Evolutionary conservation across 2,797 vertebrate genomes (phyloP), one percentile per base, ranked within the genome.

Genomic region (Tenualosa ilisha): DNA sequence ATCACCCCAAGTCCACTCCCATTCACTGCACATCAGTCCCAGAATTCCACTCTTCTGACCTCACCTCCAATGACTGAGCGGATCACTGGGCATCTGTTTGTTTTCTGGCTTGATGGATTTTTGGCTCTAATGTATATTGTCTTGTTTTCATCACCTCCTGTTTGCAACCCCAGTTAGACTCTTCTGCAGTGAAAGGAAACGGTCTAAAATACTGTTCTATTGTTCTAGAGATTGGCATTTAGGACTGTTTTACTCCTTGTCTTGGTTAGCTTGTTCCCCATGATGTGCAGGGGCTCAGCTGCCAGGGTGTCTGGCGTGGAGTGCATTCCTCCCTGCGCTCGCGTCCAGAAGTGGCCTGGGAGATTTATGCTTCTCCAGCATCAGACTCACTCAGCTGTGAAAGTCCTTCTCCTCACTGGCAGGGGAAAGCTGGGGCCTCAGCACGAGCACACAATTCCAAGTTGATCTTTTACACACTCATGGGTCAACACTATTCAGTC

Each of bases 401-500:
- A 72, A 31, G 65, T 56, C 37, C 22, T 54, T n/a, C 75, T 51
- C 7, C 20, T 56, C 53, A 17, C 46, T 50, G 31, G 43, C 17
- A 49, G 31, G 82, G 17, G 31, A 4, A 51, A 43, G 31, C 88
- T 85, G 84, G 90, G 17, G 87, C 11, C 40, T 68, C 63, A 12
- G 24, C 63, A 31, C n/a, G 2, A 1, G 9, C 59, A 68, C 8
- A 26, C 31, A 4, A 4, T 40, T 26, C 65, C 3, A 31, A 17
- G 65, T 26, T 72, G 37, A 72, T 40, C 24, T 72, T 72, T 72
- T 72, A 17, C 9, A 17, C 31, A 17, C 26, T 72, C 65, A 72
- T 17, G 65, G 65, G 15, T 72, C 26, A 68, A 11, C 3, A 72
- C 26, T 6, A 20, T 59, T n/a, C 20, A 59, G 56, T 20, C 56